A percentile compares a stretch with the other conserved stretches of the same genome.
Conservation (phyloP, 1,140 invertebrate genomes). For the Trichonephila clavipes region DNA sequence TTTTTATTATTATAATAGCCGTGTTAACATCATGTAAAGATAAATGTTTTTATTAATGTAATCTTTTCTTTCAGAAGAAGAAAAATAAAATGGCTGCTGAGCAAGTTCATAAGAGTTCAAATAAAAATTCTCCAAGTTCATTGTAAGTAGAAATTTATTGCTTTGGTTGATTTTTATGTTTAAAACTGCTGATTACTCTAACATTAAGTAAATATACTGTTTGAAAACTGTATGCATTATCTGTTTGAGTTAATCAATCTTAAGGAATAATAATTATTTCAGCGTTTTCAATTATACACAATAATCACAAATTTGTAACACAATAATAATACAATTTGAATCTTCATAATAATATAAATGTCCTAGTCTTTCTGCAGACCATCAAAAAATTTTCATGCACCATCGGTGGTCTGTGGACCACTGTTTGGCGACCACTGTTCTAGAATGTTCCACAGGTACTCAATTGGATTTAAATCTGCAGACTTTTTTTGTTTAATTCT, state of each 20-base stretch:
- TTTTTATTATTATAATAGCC: neutral
- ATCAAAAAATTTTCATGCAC: too few relatives aligned
- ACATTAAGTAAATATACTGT: neutral
- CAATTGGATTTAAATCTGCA: too few relatives aligned
- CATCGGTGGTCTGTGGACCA: too few relatives aligned
- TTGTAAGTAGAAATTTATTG: neutral
- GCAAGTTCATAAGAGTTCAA: neutral
- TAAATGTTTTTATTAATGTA: neutral
- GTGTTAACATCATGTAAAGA: neutral
- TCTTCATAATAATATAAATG: too few relatives aligned
- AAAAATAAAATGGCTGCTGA: neutral
- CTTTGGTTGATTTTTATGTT: neutral
- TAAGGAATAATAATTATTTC: neutral
- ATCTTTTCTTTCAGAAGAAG: neutral
- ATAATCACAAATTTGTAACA: too few relatives aligned
- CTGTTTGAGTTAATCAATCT: neutral
- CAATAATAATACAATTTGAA: too few relatives aligned
- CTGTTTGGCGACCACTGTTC: too few relatives aligned
- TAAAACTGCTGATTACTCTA: neutral
- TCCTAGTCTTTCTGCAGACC: too few relatives aligned
- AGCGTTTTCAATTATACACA: too few relatives aligned
- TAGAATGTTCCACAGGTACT: too few relatives aligned
- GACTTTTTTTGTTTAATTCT: too few relatives aligned
- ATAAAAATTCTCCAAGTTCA: neutral
- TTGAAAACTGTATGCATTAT: neutral